phyloP scores from a whole-genome alignment of 2,888 invertebrate species.

The Tachystola acroxantha region DNA sequence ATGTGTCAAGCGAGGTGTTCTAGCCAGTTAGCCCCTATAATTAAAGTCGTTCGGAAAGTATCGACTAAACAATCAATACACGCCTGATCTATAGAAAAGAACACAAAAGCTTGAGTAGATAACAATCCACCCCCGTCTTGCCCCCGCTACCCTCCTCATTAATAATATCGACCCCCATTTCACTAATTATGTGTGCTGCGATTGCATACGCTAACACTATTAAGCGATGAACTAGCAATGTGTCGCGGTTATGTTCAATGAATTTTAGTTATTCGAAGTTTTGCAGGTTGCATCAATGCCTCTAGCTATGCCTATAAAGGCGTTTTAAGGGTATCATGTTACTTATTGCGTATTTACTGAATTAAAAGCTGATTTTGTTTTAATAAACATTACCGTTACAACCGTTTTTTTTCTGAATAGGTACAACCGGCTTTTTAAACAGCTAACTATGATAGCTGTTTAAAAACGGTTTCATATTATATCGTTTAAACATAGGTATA shows the following conservation, averaged over 20 bases:
- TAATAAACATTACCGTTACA: no score
- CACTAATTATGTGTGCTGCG: conserved; percentile 78
- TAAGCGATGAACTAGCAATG: background rate
- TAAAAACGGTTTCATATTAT: no score
- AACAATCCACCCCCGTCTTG: conserved; percentile 51
- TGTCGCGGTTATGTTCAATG: background rate
- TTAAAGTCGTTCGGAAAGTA: conserved; percentile 61
- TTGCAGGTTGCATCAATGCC: no score
- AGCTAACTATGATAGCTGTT: no score
- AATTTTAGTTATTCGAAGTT: no score
- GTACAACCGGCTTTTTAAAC: no score
- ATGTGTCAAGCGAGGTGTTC: conserved; percentile 70
- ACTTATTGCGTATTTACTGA: no score
- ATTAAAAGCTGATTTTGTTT: no score
- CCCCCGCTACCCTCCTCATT: conserved; percentile 61
- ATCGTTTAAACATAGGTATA: no score
- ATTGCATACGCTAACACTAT: conserved; percentile 52
- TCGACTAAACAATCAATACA: conserved; percentile 73
- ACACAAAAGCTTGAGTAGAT: conserved; percentile 75
- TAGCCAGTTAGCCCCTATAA: conserved; percentile 67
- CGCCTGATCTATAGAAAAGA: conserved; percentile 65
- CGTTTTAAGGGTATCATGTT: no score
- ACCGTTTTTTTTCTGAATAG: no score
- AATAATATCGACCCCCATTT: conserved; percentile 73
- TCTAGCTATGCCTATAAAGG: no score